Base-by-base conservation (phyloP, 92 coral and sea anemone species). In the Paramuricea clavata region DNA sequence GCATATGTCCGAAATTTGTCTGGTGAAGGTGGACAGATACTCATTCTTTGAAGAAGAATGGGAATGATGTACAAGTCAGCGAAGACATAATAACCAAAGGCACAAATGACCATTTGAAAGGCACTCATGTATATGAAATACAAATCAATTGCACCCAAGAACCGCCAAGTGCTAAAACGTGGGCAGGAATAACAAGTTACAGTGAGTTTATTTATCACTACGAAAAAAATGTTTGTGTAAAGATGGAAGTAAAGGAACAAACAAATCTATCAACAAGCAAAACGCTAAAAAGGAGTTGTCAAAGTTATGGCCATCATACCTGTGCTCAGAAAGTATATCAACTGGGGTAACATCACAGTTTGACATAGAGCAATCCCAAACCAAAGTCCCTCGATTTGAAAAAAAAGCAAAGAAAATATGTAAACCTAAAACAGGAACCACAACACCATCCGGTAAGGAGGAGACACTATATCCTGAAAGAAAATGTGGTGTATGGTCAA, bases 51-150 rank as follows among this genome's bases (percentile, higher is more conserved):
- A 78, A 78, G 74, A 69, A 82, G 34, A 50, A 39, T 7, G 78
- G 86, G 31, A 71, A 83, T 71, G 87, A 83, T 31, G 17, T 71
- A 21, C 69, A 69, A 28, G 64, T 61, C 33, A 83, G 81, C 50
- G 39, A 83, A 31, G 87, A 30, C 19, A 70, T 70, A n/a, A n/a
- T n/a, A 19, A 65, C 73, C 28, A 33, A 83, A 32, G 87, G 81
- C 21, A 83, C 87, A 49, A 83, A 71, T 27, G 87, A 83, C 6
- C 87, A 83, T 35, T 52, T 83, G 71, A 83, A 83, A 70, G 87
- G 87, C 19, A 50, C 87, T 30, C 81, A 83, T 28, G 80, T 83
- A 0, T 71, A 83, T 22, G 87, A 83, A 50, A 56, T 83, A 10
- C 68, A 49, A 7, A 50, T 83, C 21, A 34, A 83, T n/a, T 41